Base-by-base conservation (phyloP, 2,113 vertebrate species). In the Solenodon paradoxus region DNA sequence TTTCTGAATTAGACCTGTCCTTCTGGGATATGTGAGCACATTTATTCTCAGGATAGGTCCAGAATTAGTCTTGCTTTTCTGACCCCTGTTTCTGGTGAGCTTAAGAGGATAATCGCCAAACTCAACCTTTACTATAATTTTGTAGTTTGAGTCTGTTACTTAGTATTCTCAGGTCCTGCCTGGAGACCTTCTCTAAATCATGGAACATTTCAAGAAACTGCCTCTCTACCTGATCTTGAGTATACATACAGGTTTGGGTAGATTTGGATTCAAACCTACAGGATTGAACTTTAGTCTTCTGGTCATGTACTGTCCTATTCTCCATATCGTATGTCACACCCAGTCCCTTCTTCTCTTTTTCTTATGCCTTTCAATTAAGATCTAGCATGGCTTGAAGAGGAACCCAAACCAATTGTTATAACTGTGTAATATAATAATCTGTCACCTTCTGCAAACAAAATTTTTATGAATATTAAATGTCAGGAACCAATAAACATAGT, bases 381-480 rank as follows among this genome's bases (percentile, higher is more conserved):
- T 26, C 24, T 35, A 66, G 26, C 30, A n/a, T 63, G 32, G 42
- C n/a, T 95, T 90, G 35, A 22, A n/a, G 11, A 69, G 40, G 51
- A 90, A 13, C 84, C 5, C 57, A 28, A 95, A 55, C 35, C 40
- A 90, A n/a, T n/a, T n/a, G 80, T 64, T 95, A 90, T 32, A 38
- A 30, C 19, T 30, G n/a, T 84, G 51, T 85, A 63, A 66, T 72
- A 57, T 69, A 94, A 88, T 0, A 89, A 68, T n/a, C n/a, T n/a
- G 38, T 40, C 59, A 90, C 82, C 35, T 90, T 92, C 30, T 61
- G 42, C 30, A 93, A 96, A 92, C 75, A 97, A 78, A 95, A 79
- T 35, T 75, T 75, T 95, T 78, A 86, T 90, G 71, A 95, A 35
- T 79, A 16, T 55, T 92, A 89, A 94, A 90, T 90, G 38, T 87